A percentile compares a stretch with the other conserved stretches of the same genome.
Conservation (phyloP, 2,797 vertebrate species). For the Periparus ater region DNA sequence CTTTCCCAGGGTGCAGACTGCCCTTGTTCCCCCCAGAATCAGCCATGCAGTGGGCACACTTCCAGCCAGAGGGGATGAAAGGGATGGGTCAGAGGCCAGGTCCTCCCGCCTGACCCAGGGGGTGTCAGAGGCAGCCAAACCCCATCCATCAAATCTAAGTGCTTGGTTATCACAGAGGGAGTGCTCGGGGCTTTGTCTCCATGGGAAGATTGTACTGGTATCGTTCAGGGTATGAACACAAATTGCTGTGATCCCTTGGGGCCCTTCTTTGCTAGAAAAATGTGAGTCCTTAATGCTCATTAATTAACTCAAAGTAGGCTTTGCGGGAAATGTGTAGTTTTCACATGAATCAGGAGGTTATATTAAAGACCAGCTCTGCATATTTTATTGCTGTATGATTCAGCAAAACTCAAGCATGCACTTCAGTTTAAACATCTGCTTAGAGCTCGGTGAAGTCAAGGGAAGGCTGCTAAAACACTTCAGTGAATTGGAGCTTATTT, state of each 20-base stretch:
- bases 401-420: constrained; percentile 42
- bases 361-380: constrained; percentile 47
- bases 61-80: constrained; percentile 6
- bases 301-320: constrained; percentile 52
- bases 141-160: constrained; percentile 15
- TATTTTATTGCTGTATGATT: constrained; percentile 59
- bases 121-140: not conserved
- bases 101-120: not conserved
- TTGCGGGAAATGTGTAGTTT: constrained; percentile 43
- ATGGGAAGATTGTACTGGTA: constrained; percentile 10
- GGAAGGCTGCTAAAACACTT: not conserved
- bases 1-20: not conserved
- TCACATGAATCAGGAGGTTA: constrained; percentile 54
- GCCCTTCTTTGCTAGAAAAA: constrained; percentile 24
- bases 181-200: constrained; percentile 15
- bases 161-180: not conserved
- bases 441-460: not conserved
- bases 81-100: constrained; percentile 9
- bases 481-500: constrained; percentile 11
- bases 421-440: constrained; percentile 20
- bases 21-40: rapidly evolving
- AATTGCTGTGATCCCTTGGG: constrained; percentile 41
- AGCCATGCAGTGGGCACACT: not conserved
- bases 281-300: constrained; percentile 49
- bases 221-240: constrained; percentile 27